phyloP scores from a whole-genome alignment of 2,888 invertebrate genomes.

The Nycteola revayana region DNA sequence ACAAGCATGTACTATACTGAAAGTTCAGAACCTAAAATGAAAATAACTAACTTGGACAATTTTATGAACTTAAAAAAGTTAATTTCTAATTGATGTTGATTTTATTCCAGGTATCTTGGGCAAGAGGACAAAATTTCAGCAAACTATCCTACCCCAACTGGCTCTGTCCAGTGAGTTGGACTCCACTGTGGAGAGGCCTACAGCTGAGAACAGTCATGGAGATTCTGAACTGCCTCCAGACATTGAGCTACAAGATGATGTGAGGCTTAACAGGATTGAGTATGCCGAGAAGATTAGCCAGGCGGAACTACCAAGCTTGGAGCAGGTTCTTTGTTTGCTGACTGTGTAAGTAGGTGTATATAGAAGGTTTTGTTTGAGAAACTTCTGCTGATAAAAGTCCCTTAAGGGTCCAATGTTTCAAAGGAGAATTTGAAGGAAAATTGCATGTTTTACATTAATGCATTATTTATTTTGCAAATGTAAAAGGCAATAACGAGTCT shows the following conservation, averaged over 20 bases:
- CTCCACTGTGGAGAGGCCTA: conserved; percentile 58
- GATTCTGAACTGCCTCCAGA: conserved; percentile 82
- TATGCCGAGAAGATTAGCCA: conserved; percentile 81
- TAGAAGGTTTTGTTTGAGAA: too few species aligned
- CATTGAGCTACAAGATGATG: conserved; percentile 91
- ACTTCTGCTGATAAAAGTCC: too few species aligned
- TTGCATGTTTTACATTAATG: too few species aligned
- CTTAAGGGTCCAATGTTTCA: too few species aligned
- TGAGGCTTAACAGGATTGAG: conserved; percentile 89
- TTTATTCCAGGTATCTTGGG: conserved; percentile 87
- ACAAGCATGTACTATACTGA: too few species aligned
- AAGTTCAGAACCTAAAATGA: too few species aligned
- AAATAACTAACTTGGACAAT: too few species aligned
- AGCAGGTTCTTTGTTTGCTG: conserved; percentile 90
- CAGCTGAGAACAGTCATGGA: conserved; percentile 75
- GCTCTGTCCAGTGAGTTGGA: conserved; percentile 84
- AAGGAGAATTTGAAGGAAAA: too few species aligned
- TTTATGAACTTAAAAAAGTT: too few species aligned
- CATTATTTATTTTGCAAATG: too few species aligned
- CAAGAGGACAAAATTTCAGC: conserved; percentile 94
- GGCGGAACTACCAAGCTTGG: conserved; percentile 85
- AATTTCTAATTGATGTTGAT: too few species aligned
- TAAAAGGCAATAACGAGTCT: too few species aligned
- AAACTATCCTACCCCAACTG: conserved; percentile 91
- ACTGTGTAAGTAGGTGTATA: conserved; percentile 88